Percentiles rank a stretch among this genome's conserved stretches.
phyloP scores from a whole-genome alignment of 1,140 invertebrate genomes.

The Reticulitermes speratus region DNA sequence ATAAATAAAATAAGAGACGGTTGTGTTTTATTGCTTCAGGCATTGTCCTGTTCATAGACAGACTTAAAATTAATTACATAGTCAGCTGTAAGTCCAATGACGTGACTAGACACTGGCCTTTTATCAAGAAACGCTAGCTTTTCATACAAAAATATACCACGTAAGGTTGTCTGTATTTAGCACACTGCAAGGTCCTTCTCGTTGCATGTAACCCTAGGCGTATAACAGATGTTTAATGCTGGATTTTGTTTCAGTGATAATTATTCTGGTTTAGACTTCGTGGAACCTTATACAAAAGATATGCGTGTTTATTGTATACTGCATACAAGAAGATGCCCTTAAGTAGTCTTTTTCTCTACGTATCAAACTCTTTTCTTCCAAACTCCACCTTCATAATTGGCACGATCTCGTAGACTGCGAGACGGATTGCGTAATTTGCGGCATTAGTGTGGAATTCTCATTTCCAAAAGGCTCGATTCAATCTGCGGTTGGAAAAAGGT shows the following conservation, averaged over 20 bases:
- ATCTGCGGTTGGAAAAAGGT: not conserved
- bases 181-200: too few species aligned
- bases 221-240: not conserved
- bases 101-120: not conserved
- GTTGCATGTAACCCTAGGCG: not conserved
- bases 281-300: not conserved
- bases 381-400: slow-evolving; percentile 2
- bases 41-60: not conserved
- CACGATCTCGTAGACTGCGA: not conserved
- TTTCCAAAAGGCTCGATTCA: not conserved
- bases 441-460: not conserved
- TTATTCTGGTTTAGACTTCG: not conserved
- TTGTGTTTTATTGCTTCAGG: not conserved
- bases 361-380: not conserved
- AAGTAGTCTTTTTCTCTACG: not conserved
- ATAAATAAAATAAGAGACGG: not conserved
- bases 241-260: not conserved
- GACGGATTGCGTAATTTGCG: not conserved
- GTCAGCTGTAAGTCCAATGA: not conserved
- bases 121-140: too few species aligned
- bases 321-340: not conserved
- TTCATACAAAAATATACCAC: too few species aligned
- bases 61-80: not conserved
- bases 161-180: too few species aligned
- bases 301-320: not conserved